phyloP scores from a whole-genome alignment of 2,797 vertebrate species.

The Hydrocynus forskahlii region DNA sequence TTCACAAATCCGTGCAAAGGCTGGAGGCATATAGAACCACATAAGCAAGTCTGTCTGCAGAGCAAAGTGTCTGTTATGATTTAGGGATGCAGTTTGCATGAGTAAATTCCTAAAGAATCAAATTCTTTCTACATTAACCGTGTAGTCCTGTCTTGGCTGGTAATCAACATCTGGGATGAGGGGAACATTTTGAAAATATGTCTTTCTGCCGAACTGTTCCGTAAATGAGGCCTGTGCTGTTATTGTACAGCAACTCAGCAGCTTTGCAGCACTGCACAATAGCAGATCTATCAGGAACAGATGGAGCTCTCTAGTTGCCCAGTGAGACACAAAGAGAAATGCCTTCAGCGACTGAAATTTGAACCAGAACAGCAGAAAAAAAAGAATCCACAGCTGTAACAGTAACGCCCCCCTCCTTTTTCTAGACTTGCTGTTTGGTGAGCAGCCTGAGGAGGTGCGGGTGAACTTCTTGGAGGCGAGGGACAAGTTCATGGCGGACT shows the following conservation, averaged over 20 bases:
- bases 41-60: no score
- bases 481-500: conserved; percentile 76
- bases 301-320: not conserved
- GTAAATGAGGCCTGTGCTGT: not conserved
- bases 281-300: not conserved
- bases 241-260: not conserved
- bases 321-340: not conserved
- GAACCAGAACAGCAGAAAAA: not conserved
- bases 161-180: not conserved
- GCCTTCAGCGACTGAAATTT: no score
- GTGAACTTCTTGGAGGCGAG: conserved; percentile 76
- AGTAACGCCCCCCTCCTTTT: not conserved
- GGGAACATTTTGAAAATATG: not conserved
- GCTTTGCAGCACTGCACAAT: not conserved
- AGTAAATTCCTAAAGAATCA: no score
- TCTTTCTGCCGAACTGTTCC: not conserved
- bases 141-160: no score
- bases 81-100: no score
- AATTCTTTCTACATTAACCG: no score
- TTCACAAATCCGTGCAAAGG: no score
- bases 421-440: conserved; percentile 85
- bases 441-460: conserved; percentile 80
- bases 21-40: no score
- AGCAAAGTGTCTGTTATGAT: no score
- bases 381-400: not conserved